Evolutionary conservation across 2,888 invertebrate genomes (phyloP), one percentile per base, ranked within the genome.

Genomic region (Chromoteleia sp.): DNA sequence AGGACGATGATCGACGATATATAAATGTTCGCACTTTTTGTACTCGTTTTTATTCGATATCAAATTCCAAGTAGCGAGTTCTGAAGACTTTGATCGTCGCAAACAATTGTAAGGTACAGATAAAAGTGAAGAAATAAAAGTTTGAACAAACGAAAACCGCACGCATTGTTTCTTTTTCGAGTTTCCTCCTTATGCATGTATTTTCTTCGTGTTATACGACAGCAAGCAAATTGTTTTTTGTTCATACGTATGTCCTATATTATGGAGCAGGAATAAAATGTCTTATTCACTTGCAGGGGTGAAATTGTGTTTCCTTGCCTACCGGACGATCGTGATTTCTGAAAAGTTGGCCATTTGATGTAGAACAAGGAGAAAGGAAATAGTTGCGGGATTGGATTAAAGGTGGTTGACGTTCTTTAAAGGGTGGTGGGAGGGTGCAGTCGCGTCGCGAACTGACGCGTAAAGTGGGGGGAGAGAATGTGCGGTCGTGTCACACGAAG

Each of bases 371-470:
- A 54, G 71, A 74, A 70, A 68, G 56, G 56, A 74, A 79, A 65
- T 75, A 63, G 61, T 80, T 63, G 74, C 56, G 73, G 67, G 59
- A 71, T 91, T 87, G 89, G 89, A 90, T 82, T 73, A 73, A 76
- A 80, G 73, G 82, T 76, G 79, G 79, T 82, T 71, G 79, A 76
- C 68, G 73, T 67, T 71, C 75, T 89, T 86, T 88, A 14, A 33
- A 54, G 81, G 85, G 87, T 87, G 85, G 88, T 88, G 90, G 88
- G 90, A 91, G 92, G 92, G 92, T 92, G 92, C 92, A 92, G 91
- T 39, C 14, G 29, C 92, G 92, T 92, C 91, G 91, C 91, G 90
- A 58, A 17, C 39, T 36, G 54, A 45, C 91, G 29, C 48, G 50
- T 25, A 8, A 15, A 2, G 12, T 12, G 59, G 90, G 85, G 88